phyloP scores from a whole-genome alignment of 2,888 invertebrate species.

The Cloeon dipterum region DNA sequence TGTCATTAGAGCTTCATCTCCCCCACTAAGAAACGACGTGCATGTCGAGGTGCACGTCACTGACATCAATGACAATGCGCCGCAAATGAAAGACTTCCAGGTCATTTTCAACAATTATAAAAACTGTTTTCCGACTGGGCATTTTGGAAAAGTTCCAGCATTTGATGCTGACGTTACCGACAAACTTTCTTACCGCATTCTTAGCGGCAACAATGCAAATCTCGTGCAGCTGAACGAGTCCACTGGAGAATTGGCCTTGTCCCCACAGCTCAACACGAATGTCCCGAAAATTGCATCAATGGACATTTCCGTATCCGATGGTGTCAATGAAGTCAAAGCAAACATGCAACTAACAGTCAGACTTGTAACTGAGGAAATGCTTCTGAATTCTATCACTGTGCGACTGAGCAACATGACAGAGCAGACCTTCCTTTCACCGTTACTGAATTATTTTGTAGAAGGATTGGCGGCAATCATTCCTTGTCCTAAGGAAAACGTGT shows the following conservation, averaged over 20 bases:
- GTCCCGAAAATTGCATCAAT: slow-evolving; percentile 82
- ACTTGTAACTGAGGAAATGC: slow-evolving; percentile 82
- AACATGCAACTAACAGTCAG: slow-evolving; percentile 68
- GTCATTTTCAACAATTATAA: slow-evolving; percentile 87
- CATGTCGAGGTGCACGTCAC: slow-evolving; percentile 72
- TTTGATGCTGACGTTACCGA: slow-evolving; percentile 88
- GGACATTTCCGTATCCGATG: slow-evolving; percentile 75
- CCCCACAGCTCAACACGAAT: slow-evolving; percentile 85
- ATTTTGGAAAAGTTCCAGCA: slow-evolving; percentile 80
- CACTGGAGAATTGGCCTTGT: slow-evolving; percentile 63
- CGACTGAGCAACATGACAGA: slow-evolving; percentile 82
- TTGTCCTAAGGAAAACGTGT: slow-evolving; percentile 78
- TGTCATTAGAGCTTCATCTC: slow-evolving; percentile 73
- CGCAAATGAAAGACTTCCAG: slow-evolving; percentile 67
- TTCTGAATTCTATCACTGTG: slow-evolving; percentile 83
- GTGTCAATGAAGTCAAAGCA: slow-evolving; percentile 7
- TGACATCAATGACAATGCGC: slow-evolving; percentile 90
- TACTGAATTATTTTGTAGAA: slow-evolving; percentile 69
- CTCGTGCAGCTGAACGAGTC: slow-evolving; percentile 62
- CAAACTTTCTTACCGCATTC: slow-evolving; percentile 53
- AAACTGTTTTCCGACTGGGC: slow-evolving; percentile 78
- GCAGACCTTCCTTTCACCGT: slow-evolving; percentile 72
- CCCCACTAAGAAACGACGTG: slow-evolving; percentile 70
- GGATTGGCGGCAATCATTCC: slow-evolving; percentile 81
- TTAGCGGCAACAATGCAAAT: slow-evolving; percentile 84